Evolutionary conservation across 2,888 invertebrate species (phyloP), one percentile per base, ranked within the genome.

Genomic region (Lycophotia porphyrea): DNA sequence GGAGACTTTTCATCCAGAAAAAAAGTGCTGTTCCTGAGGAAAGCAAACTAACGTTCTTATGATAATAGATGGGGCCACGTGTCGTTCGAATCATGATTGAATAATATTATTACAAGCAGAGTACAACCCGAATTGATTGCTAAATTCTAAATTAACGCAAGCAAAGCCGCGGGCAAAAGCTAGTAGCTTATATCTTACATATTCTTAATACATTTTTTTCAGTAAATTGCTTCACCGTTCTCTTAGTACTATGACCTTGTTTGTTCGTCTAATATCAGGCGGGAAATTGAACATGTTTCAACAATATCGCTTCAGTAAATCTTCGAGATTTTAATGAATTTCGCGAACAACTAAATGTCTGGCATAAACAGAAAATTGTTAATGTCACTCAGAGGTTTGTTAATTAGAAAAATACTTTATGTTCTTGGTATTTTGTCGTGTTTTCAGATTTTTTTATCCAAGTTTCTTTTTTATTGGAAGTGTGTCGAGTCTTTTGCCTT

Each of bases 281-380:
- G 79, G 86, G 82, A 85, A 89, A 89, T 88, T 84, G 84, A 85
- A 87, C 86, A 88, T 87, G 84, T 84, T 88, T 85, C 82, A 84
- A 72, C 69, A 71, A 81, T 85, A 86, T 82, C 85, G 78, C 84
- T 78, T 61, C 80, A 74, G 84, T 87, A 85, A 85, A 87, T 87
- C 86, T 87, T 82, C 52, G 75, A 80, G 86, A 87, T 89, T 89
- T 88, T 88, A 89, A 89, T 89, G 81, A 88, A 88, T 86, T 88
- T 88, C 72, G 75, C 71, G 76, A 78, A 87, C 85, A 84, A 83
- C 80, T 82, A 83, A 76, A 84, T 84, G 70, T 71, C 70, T 73
- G 84, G 78, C 73, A 78, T 77, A 78, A 85, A 84, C 84, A 84
- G 80, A 82, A 83, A 80, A 80, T 84, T 85, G 74, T 80, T 82